Evolutionary conservation across 2,113 vertebrate species (phyloP).

Genomic region (Chionodraco myersi): DNA sequence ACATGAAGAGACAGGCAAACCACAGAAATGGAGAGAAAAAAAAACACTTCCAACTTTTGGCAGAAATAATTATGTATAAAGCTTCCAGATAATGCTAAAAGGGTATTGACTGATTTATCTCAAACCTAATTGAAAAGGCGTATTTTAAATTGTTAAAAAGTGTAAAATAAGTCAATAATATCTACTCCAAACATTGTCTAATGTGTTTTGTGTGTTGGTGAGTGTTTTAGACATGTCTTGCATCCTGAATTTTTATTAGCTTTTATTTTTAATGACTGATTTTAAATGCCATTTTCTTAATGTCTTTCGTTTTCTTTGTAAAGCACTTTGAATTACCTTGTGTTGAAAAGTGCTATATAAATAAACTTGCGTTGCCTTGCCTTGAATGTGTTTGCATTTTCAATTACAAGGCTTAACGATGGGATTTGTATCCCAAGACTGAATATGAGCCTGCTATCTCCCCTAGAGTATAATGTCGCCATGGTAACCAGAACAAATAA

Average conservation of each 20-base stretch:
- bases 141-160: conserved; percentile 22
- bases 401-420: conserved; percentile 53
- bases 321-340: too few species aligned
- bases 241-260: neutral
- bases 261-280: too few species aligned
- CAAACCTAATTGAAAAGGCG: neutral
- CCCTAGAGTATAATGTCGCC: conserved; percentile 59
- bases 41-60: conserved; percentile 11
- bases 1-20: conserved; percentile 20
- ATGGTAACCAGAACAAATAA: conserved; percentile 73
- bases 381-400: conserved; percentile 58
- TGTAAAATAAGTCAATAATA: conserved; percentile 2
- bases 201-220: conserved; percentile 39
- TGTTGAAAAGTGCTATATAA: too few species aligned
- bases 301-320: too few species aligned
- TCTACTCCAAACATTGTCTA: neutral
- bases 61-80: conserved; percentile 8
- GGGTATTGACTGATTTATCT: neutral
- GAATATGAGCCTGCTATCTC: conserved; percentile 42
- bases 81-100: neutral
- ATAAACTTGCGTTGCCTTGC: too few species aligned
- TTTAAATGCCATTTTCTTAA: too few species aligned
- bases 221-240: conserved; percentile 36
- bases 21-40: neutral
- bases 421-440: conserved; percentile 63